Base-by-base conservation (phyloP, 2,888 invertebrate species). In the Orthosia gracilis region DNA sequence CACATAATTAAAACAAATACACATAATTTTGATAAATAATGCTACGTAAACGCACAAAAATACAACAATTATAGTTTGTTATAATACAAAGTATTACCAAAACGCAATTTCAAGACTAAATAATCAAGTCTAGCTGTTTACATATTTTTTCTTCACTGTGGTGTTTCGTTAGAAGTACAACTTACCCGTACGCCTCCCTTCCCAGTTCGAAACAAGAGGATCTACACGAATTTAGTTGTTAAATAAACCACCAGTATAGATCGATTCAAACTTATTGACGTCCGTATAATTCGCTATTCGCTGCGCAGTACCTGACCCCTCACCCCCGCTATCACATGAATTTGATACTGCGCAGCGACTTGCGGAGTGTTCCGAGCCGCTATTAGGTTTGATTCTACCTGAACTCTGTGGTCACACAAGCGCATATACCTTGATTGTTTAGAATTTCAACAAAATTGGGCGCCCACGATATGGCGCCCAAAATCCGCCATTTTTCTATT, bases 21-120 rank as follows among this genome's bases (percentile, higher is more conserved):
- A 65, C 21, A 15, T 31, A 26, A 15, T 68, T 52, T 47, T 52
- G 26, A 31, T 52, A 45, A 70, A 74, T 17, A 63, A 23, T 31
- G 13, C n/a, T 63, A 54, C 15, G 15, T 40, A 69, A 76, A 57
- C 12, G 23, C 3, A n/a, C n/a, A 40, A 61, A 69, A 63, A 40
- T 58, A 23, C 26, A 13, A 23, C 15, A 57, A 17, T 55, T 45
- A 50, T n/a, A n/a, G 45, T 73, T 73, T 11, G 40, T 17, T n/a
- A 47, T 47, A 13, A n/a, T 50, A 26, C 1, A 18, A 49, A 17
- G 23, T 15, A 40, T 40, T 9, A 40, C 9, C 40, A 13, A 47
- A 4, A 47, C 12, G 47, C 21, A 59, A 13, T 21, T 54, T 21
- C 12, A 54, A 12, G 11, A 67, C 5, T 18, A 55, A 47, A 55